Base-by-base conservation (phyloP, 2,797 vertebrate species). In the Chiroxiphia lanceolata region DNA sequence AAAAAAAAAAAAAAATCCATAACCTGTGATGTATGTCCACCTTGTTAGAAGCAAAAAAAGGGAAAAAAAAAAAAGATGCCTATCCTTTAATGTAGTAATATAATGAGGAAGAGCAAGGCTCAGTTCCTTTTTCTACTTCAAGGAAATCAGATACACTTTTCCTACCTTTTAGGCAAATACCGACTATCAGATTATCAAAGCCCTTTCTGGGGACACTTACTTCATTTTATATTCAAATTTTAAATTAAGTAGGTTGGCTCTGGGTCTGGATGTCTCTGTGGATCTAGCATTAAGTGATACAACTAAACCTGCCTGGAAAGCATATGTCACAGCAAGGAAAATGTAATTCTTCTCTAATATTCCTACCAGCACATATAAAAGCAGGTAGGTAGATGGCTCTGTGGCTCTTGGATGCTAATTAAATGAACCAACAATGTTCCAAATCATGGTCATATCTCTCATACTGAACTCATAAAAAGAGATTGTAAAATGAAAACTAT, bases 151-250 rank as follows among this genome's bases (percentile, higher is more conserved):
- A 94, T 44, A 83, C 33, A 80, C 13, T 65, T 90, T 89, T 78
- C 61, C 50, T 88, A 82, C 31, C 88, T 95, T 95, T 95, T 87
- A 93, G 93, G 85, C 87, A 96, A 91, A 95, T 86, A 57, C 59
- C 3, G 4, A 87, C 68, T 91, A 72, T 78, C 50, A 86, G 44
- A 90, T 87, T 96, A 93, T 87, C 80, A 95, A 95, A 95, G 77
- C 15, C 34, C 67, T 94, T 96, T 94, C 94, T 87, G 82, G 85
- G 90, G 93, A 94, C 63, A 79, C 44, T 91, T 59, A 59, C 59
- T 84, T 96, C 47, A 93, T 95, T 97, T 95, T 51, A 82, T 94
- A 95, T 95, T 96, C 90, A 95, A 94, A 95, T 94, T 91, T 76
- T 47, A 95, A 96, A 97, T 94, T 81, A 90, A 95, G 85, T 91